These are phyloP conservation scores for Gracilinanus agilis DNA, from an alignment of 2,113 vertebrate species.

Conservation along the genomic window DNA sequence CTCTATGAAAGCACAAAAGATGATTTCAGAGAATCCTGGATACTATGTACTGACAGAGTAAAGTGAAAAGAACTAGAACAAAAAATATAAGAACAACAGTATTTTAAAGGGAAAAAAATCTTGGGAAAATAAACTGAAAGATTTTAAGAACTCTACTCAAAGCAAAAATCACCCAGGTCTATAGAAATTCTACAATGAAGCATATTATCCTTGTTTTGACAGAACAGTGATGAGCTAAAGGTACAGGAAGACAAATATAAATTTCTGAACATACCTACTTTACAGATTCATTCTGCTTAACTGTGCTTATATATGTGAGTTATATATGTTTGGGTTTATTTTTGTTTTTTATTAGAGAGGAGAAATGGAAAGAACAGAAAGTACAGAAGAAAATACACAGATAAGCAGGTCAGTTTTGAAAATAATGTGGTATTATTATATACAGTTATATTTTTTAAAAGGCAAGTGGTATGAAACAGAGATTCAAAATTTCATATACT, in stretches of 20 bases:
- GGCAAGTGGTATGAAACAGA: background rate
- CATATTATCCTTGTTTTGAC: background rate
- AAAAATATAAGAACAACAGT: background rate
- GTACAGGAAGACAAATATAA: background rate
- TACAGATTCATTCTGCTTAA: background rate
- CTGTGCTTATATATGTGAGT: background rate
- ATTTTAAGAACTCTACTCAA: background rate
- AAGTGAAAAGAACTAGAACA: background rate
- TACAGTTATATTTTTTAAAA: background rate
- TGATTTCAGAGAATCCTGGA: background rate
- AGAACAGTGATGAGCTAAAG: background rate
- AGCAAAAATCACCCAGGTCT: background rate
- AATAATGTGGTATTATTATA: background rate
- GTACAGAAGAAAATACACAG: background rate
- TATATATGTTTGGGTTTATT: background rate
- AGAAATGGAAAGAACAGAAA: background rate
- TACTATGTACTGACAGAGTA: background rate
- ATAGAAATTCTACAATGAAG: background rate
- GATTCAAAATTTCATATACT: background rate
- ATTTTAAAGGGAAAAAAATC: background rate
- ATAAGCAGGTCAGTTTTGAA: background rate
- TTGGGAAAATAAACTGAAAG: background rate
- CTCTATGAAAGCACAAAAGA: background rate
- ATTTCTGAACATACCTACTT: background rate
- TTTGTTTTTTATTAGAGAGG: background rate